phyloP scores from a whole-genome alignment of 2,797 vertebrate genomes.

The Protonibea diacanthus region DNA sequence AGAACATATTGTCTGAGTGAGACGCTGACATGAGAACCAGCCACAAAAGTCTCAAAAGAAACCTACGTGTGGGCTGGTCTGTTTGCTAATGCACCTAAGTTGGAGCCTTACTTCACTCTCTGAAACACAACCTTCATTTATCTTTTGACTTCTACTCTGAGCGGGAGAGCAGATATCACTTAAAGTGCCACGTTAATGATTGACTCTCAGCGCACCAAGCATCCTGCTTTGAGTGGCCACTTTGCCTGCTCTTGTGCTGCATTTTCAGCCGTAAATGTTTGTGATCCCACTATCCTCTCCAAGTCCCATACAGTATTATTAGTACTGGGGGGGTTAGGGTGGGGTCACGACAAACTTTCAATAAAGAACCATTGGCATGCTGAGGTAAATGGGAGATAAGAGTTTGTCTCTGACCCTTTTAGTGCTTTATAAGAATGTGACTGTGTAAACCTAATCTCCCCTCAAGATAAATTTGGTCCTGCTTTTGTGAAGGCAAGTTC shows the following conservation, averaged over 20 bases:
- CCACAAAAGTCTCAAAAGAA: constrained; percentile 65
- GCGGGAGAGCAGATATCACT: constrained; percentile 74
- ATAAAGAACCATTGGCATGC: constrained; percentile 79
- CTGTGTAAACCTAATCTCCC: constrained; percentile 79
- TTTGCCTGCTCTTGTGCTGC: constrained; percentile 79
- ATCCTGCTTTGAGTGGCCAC: constrained; percentile 78
- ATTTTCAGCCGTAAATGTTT: constrained; percentile 82
- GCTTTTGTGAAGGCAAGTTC: constrained; percentile 75
- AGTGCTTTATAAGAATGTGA: constrained; percentile 77
- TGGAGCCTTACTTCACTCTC: constrained; percentile 59
- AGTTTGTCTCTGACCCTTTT: constrained; percentile 76
- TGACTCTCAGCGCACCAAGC: constrained; percentile 72
- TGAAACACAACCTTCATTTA: constrained; percentile 78
- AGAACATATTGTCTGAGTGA: constrained; percentile 52
- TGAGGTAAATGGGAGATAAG: constrained; percentile 79
- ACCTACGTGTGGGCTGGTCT: constrained; percentile 50
- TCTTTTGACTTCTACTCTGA: constrained; percentile 71
- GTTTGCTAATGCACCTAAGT: constrained; percentile 74
- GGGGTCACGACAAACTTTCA: constrained; percentile 71
- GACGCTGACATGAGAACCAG: constrained; percentile 54
- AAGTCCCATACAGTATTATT: constrained; percentile 79
- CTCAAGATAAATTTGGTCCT: constrained; percentile 76
- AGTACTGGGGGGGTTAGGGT: constrained; percentile 62
- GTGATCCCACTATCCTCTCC: constrained; percentile 73
- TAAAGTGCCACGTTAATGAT: constrained; percentile 83